Base-by-base conservation (phyloP, 2,113 vertebrate genomes). In the Notothenia rossii region DNA sequence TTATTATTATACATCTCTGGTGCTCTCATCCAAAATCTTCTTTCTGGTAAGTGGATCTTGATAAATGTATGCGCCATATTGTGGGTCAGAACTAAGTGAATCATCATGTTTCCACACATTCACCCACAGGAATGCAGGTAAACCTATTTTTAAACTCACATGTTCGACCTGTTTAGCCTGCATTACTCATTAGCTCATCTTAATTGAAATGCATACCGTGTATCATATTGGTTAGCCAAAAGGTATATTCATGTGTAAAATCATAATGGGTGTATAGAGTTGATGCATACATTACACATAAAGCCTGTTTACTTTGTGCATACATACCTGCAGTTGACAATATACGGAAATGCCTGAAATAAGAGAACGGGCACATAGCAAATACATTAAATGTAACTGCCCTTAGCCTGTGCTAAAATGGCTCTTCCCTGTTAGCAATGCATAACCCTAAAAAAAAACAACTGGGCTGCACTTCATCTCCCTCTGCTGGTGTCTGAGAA, bases 401-500 rank as follows among this genome's bases (percentile, higher is more conserved):
- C 46, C 25, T 56, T 40, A 12, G 54, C 7, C 46, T 46, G 50
- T 58, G 11, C 46, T 29, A 0, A 33, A 74, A 64, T 54, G 40
- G 14, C 1, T 48, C 18, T 72, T 29, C 0, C 8, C 65, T 60
- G 25, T 29, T 1, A 54, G 25, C 10, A 25, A 2, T 17, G 20
- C 9, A 10, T 11, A 33, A 12, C 18, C 2, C 25, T 8, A 1
- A n/a, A 40, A 77, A 77, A 43, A 33, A 65, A 10, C 14, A 2
- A 10, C 36, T 25, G 46, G 29, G 60, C n/a, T 82, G 72, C 18
- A 2, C 0, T 73, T 8, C 74, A 9, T 18, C 73, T 55, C 85
- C 87, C 81, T 78, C 87, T 74, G 46, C 45, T 84, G 85, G 83
- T 55, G 54, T 49, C 2, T 11, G 14, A 70, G 12, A 18, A 53